These are phyloP conservation scores for Malurus leucopterus DNA, from an alignment of 2,797 vertebrate species.

Conservation along the genomic window DNA sequence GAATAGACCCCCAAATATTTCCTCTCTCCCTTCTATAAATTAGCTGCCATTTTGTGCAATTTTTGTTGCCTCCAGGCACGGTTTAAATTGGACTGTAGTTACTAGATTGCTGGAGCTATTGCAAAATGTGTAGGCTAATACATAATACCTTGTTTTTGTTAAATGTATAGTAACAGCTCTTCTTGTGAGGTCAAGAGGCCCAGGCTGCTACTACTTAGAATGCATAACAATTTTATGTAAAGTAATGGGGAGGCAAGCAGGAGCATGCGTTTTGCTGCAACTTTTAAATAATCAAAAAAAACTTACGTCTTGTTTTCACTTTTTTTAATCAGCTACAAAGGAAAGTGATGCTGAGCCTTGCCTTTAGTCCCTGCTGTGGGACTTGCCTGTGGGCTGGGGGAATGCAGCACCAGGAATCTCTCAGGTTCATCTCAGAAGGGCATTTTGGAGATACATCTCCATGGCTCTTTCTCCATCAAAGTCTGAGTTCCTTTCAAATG, in stretches of 20 bases:
- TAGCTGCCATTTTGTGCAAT: conserved; percentile 81
- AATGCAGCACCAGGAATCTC: background rate
- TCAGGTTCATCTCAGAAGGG: background rate
- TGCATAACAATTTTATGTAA: conserved; percentile 65
- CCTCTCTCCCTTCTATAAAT: conserved; percentile 76
- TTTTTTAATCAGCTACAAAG: background rate
- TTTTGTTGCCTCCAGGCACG: conserved; percentile 78
- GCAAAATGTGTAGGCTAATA: conserved; percentile 78
- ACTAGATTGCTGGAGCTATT: conserved; percentile 77
- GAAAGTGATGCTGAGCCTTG: background rate
- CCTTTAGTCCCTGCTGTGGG: background rate
- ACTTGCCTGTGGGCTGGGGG: fast-evolving
- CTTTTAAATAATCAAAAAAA: conserved; percentile 21
- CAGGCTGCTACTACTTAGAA: conserved; percentile 67
- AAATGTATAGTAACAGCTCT: conserved; percentile 75
- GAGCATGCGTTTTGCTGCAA: background rate
- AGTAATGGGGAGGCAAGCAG: conserved; percentile 15
- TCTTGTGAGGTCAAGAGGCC: conserved; percentile 79
- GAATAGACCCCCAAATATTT: conserved; percentile 76
- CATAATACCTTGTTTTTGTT: conserved; percentile 81
- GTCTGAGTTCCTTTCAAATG: background rate
- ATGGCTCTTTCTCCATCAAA: background rate
- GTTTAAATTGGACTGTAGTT: conserved; percentile 80
- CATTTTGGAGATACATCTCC: background rate
- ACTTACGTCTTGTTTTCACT: background rate